Base-by-base conservation (phyloP, 2,113 vertebrate genomes). In the Perognathus longimembris region DNA sequence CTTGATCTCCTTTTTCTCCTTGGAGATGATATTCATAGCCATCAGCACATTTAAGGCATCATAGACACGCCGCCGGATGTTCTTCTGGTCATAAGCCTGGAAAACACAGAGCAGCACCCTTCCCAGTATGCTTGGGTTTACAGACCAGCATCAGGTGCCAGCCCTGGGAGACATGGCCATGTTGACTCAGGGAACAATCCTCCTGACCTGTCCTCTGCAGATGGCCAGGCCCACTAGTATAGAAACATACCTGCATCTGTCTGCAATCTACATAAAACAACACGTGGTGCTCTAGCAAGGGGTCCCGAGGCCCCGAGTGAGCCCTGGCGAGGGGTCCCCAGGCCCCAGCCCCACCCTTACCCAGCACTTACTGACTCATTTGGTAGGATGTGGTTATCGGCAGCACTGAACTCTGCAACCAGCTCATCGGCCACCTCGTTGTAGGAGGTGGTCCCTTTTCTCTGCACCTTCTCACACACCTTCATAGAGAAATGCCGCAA, bases 21-120 rank as follows among this genome's bases (percentile, higher is more conserved):
- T 99, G 57, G 99, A 99, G 97, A 99, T 99, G 96, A 99, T 99
- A 97, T 99, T 99, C 99, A 99, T 99, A 96, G 99, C 99, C 99
- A 99, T 99, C 79, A 99, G 98, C 95, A 99, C 99, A 54, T 99
- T 99, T 88, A 99, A 98, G 92, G 99, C 99, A 97, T 99, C 99
- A 20, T 99, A 99, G 78, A 99, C 99, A 45, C 99, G 99, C 95
- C 99, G 98, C 95, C 99, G 98, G 96, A 99, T 99, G 97, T 99
- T 99, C 98, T 99, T 99, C 98, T 99, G 99, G 98, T 99, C 99
- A 38, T 99, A 99, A 66, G 99, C 99, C 95, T 99, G 99, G 98
- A 98, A 70, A 61, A 95, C 93, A 95, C 66, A 85, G 0, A 34
- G 79, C 11, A 24, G 87, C 83, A 91, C 94, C 91, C 69, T 71